phyloP scores from a whole-genome alignment of 2,888 invertebrate species.

The Macrophya alboannulata region DNA sequence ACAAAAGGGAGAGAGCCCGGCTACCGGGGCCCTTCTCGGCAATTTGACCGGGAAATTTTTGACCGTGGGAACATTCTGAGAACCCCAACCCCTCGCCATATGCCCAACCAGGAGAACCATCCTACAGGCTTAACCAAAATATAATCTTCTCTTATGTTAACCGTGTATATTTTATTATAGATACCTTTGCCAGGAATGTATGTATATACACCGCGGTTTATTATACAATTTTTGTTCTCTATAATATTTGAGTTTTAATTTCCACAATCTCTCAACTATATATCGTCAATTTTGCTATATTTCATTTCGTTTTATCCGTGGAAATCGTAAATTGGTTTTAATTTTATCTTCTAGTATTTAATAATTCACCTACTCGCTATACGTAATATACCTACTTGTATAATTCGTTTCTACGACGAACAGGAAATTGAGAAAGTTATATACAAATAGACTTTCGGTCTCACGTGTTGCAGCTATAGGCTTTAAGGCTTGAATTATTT shows the following conservation, averaged over 20 bases:
- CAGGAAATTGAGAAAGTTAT: conserved; percentile 56
- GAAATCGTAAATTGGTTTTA: neutral
- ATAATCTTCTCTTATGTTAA: conserved; percentile 51
- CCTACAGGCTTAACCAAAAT: conserved; percentile 66
- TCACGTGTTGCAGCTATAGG: conserved; percentile 17
- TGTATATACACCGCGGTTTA: neutral
- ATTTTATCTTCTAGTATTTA: neutral
- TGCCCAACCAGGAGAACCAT: conserved; percentile 76
- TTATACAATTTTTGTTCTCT: neutral
- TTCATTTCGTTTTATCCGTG: neutral
- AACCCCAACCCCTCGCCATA: conserved; percentile 77
- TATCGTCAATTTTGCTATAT: neutral
- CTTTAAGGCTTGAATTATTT: conserved; percentile 22
- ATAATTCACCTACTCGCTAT: conserved; percentile 3
- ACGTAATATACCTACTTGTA: neutral
- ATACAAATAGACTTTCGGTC: conserved; percentile 44
- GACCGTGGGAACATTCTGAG: conserved; percentile 79
- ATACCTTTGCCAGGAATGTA: neutral
- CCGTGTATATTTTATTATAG: conserved; percentile 3
- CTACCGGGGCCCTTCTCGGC: conserved; percentile 45
- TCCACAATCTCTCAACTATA: neutral
- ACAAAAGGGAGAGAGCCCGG: conserved; percentile 54
- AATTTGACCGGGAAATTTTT: conserved; percentile 73
- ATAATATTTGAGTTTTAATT: neutral
- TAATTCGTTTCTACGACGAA: conserved; percentile 39